Conservation (phyloP, 2,113 vertebrate species). For the Riparia riparia region DNA sequence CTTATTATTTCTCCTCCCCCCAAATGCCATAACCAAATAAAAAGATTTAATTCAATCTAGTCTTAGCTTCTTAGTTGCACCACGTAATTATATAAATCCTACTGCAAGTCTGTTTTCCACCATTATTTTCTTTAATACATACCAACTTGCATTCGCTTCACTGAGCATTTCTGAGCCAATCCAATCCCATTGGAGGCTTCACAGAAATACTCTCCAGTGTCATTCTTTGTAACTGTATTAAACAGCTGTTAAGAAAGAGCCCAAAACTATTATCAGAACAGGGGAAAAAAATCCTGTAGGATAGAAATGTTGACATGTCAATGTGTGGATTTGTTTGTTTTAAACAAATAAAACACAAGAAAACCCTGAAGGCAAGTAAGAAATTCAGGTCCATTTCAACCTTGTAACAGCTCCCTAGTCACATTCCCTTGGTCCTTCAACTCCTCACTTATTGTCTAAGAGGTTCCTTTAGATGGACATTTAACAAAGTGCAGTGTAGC, state of each 20-base stretch:
- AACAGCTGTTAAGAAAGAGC: constrained; percentile 81
- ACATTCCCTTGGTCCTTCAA: not conserved
- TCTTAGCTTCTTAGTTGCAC: not conserved
- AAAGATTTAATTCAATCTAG: not conserved
- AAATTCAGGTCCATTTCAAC: not conserved
- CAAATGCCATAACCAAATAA: not conserved
- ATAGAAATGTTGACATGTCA: not conserved
- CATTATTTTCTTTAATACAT: constrained; percentile 62
- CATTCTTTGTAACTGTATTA: constrained; percentile 84
- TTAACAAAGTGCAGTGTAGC: not conserved
- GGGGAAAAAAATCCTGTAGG: not conserved
- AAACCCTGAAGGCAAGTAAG: not conserved
- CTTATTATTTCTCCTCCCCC: not conserved
- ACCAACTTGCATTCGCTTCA: constrained; percentile 85
- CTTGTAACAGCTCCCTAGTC: not conserved
- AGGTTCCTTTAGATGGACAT: not conserved
- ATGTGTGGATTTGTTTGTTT: not conserved
- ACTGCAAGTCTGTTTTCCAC: not conserved
- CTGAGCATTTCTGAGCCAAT: constrained; percentile 83
- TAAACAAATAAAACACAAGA: not conserved
- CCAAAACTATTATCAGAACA: constrained; percentile 12
- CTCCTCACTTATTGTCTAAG: not conserved
- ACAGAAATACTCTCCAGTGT: constrained; percentile 90
- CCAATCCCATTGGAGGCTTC: constrained; percentile 89
- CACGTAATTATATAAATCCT: not conserved